A percentile compares a stretch with the other conserved stretches of the same genome.
These are phyloP conservation scores for Cephus sareptanus DNA, from an alignment of 2,888 invertebrate genomes.

Conservation along the genomic window DNA sequence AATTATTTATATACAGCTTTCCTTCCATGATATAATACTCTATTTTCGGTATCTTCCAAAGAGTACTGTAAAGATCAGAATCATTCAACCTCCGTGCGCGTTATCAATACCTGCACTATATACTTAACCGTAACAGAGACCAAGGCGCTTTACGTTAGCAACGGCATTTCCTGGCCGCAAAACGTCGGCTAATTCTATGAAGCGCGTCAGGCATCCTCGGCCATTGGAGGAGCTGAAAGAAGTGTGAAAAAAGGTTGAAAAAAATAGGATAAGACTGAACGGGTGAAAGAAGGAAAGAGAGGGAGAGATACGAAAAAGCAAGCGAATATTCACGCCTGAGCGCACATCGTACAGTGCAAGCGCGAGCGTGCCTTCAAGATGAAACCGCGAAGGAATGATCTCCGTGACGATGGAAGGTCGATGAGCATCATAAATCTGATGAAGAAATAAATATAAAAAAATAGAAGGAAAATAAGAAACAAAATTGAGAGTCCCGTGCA, in stretches of 20 bases:
- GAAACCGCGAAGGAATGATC: background rate
- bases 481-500: background rate
- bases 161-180: slow-evolving; percentile 11
- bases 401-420: background rate
- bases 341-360: background rate
- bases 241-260: background rate
- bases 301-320: background rate
- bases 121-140: background rate
- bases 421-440: background rate
- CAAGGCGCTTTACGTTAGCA: background rate
- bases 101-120: background rate
- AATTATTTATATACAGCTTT: background rate
- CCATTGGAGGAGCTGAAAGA: background rate
- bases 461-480: background rate
- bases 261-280: background rate
- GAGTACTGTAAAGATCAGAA: background rate
- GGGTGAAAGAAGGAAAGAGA: background rate
- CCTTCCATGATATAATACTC: background rate
- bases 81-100: background rate
- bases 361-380: background rate
- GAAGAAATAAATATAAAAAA: background rate
- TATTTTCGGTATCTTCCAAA: background rate
- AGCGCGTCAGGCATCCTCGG: slow-evolving; percentile 6
- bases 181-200: slow-evolving; percentile 13
- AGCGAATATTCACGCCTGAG: background rate